A percentile compares a stretch with the other conserved stretches of the same genome.
Evolutionary conservation across 2,113 vertebrate genomes (phyloP).

Genomic region (Edolisoma coerulescens): DNA sequence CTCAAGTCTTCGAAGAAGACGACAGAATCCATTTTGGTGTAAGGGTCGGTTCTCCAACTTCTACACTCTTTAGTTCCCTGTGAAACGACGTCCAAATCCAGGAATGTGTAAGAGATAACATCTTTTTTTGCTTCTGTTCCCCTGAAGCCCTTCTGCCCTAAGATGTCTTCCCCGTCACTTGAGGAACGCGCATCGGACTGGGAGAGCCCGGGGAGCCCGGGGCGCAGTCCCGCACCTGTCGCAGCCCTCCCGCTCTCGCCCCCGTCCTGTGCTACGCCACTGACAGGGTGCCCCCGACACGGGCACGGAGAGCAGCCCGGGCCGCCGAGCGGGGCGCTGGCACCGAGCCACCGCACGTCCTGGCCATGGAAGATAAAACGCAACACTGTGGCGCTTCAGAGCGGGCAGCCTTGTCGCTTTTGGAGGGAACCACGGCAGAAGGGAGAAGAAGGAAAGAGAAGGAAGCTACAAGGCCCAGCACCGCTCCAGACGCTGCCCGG

Average conservation of each 20-base stretch:
- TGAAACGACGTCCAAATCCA: background rate
- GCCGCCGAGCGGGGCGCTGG: background rate
- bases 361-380: background rate
- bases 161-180: background rate
- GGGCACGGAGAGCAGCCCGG: background rate
- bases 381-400: background rate
- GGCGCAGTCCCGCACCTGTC: background rate
- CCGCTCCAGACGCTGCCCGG: background rate
- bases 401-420: background rate
- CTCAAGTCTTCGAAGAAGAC: background rate
- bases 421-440: background rate
- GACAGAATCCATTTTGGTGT: background rate
- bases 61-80: background rate
- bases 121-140: background rate
- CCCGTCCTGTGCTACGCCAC: background rate
- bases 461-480: background rate
- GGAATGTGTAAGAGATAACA: rapidly evolving
- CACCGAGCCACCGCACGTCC: background rate
- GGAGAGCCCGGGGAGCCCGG: background rate
- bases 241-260: background rate
- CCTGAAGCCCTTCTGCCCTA: background rate
- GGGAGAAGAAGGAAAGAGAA: background rate
- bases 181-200: rapidly evolving
- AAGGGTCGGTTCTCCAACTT: background rate
- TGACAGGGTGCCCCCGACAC: background rate